Percentiles rank a stretch among this genome's conserved stretches.
Evolutionary conservation across 2,888 invertebrate species (phyloP).

Genomic region (Pteria penguin): DNA sequence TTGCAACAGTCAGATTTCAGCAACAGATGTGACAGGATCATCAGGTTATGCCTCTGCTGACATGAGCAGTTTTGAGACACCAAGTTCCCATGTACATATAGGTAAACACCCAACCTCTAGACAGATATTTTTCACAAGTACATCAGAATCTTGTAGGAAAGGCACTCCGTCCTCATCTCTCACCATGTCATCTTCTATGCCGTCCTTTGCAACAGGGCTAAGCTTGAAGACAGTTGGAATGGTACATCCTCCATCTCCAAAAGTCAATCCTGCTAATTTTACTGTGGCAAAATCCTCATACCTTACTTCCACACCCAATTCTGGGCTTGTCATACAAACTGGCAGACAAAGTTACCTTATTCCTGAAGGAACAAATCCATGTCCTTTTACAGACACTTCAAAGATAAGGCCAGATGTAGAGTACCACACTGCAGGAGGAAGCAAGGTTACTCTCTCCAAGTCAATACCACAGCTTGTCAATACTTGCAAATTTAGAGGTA

Average conservation of each 20-base stretch:
- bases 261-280: background rate
- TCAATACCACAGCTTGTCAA: background rate
- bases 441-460: background rate
- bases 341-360: background rate
- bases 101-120: constrained; percentile 28
- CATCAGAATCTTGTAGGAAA: constrained; percentile 3
- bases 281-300: background rate
- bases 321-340: constrained; percentile 20
- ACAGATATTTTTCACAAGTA: constrained; percentile 22
- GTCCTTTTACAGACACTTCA: constrained; percentile 21
- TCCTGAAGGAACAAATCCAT: background rate
- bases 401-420: background rate
- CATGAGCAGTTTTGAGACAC: constrained; percentile 13
- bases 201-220: background rate
- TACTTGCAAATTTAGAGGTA: background rate
- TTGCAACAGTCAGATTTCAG: background rate
- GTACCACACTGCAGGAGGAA: background rate
- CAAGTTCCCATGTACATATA: background rate
- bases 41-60: constrained; percentile 25
- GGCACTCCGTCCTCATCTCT: background rate
- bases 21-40: constrained; percentile 1
- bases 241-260: background rate
- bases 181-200: background rate
- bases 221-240: background rate
- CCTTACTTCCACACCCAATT: constrained; percentile 14